Evolutionary conservation across 1,140 invertebrate species (phyloP), one percentile per base, ranked within the genome.

Genomic region (Achroia grisella): DNA sequence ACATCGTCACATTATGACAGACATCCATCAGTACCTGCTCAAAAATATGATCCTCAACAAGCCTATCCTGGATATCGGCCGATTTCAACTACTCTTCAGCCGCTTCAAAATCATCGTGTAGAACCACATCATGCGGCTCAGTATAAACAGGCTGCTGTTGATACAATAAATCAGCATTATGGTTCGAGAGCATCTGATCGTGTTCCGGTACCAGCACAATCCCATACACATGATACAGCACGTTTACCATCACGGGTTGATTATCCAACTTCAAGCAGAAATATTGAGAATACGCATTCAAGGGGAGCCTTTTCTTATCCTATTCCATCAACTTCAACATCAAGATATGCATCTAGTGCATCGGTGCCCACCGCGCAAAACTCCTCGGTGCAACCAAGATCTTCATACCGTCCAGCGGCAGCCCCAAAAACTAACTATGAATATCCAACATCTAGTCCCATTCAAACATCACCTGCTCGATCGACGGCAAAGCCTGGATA

Each of bases 1-100:
- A 35, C 57, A 14, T 14, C 57, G 5, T 39, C 63, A 10, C 79
- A 74, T 56, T 85, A 76, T 48, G 81, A 85, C 32, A 73, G 77
- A 40, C 71, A 77, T 54, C 54, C 71, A 6, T 39, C 69, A 2
- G 43, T 76, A 35, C 60, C 75, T 14, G 63, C 67, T 39, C 53
- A 78, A 39, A 85, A 82, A 51, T 82, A 79, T 71, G 81, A 85
- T 58, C 71, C 62, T 15, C 81, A 85, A 56, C 78, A 85, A 61
- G 62, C 71, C 10, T 85, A 82, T 53, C 67, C 81, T 29, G 79
- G 81, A 27, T 85, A 85, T 52, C 65, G 79, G 54, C 74, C 73
- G 34, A 37, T 58, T 10, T 39, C 64, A 13, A 49, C 60, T 4
- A 37, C 60, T 8, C 40, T 63, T 23, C 70, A 81, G 49, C 46